phyloP scores from a whole-genome alignment of 1,140 invertebrate genomes.

The Campoletis sonorensis region DNA sequence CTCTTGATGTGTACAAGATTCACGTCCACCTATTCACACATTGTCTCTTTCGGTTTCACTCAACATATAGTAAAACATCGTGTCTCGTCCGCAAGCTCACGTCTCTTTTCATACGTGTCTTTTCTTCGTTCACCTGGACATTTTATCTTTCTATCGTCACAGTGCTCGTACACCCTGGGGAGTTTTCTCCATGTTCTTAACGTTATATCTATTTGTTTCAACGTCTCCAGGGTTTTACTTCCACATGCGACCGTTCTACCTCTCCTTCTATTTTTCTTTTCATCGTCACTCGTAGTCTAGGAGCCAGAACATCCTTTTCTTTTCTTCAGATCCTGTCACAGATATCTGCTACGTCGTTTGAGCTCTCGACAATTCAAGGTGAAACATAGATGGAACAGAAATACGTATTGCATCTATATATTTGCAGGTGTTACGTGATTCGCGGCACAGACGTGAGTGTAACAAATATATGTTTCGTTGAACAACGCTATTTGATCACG shows the following conservation, averaged over 20 bases:
- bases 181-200: background rate
- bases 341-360: background rate
- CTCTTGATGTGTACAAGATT: background rate
- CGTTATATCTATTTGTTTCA: background rate
- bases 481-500: no score
- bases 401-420: background rate
- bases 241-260: background rate
- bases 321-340: background rate
- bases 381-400: background rate
- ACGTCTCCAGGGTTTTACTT: background rate
- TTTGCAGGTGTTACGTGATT: no score
- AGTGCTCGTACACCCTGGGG: slow-evolving; percentile 20
- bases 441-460: background rate
- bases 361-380: background rate
- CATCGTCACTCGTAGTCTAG: background rate
- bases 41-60: background rate
- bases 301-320: background rate
- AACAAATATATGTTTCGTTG: no score
- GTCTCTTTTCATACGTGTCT: slow-evolving; percentile 7
- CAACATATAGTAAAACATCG: background rate
- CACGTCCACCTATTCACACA: background rate
- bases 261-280: background rate
- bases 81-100: background rate
- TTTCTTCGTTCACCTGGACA: slow-evolving; percentile 23
- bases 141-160: slow-evolving; percentile 16